Conservation (phyloP, 2,888 invertebrate genomes). For the Ormyrus labotus region DNA sequence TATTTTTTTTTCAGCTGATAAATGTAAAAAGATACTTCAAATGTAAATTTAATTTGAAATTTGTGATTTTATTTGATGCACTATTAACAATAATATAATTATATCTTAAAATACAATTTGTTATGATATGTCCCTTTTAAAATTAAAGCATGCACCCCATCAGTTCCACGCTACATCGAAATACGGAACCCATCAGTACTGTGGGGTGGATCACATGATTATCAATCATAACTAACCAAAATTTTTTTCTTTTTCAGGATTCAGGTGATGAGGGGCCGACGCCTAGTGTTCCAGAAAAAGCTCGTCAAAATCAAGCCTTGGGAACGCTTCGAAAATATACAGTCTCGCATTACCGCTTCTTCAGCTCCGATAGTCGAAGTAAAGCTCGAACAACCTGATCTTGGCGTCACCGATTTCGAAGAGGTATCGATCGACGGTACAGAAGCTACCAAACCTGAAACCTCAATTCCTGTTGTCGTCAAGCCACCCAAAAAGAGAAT, state of each 20-base stretch:
- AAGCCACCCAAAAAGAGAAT: neutral
- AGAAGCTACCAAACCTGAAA: neutral
- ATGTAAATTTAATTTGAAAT: no score
- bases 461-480: no score
- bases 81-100: neutral
- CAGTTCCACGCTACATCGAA: conserved; percentile 1
- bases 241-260: conserved; percentile 46
- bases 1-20: no score
- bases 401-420: conserved; percentile 37
- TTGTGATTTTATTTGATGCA: no score
- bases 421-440: conserved; percentile 54
- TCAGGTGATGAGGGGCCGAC: neutral
- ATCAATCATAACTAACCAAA: conserved; percentile 25
- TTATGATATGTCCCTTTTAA: no score
- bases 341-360: no score
- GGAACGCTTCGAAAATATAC: neutral
- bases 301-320: conserved; percentile 34
- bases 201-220: conserved; percentile 16
- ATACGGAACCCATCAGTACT: conserved; percentile 9
- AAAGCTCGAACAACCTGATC: conserved; percentile 16
- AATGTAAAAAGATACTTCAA: no score
- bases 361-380: neutral
- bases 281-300: conserved; percentile 36
- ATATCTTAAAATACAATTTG: no score
- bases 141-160: no score